A percentile compares a stretch with the other conserved stretches of the same genome.
phyloP scores from a whole-genome alignment of 2,113 vertebrate species.

The Otocyon megalotis region DNA sequence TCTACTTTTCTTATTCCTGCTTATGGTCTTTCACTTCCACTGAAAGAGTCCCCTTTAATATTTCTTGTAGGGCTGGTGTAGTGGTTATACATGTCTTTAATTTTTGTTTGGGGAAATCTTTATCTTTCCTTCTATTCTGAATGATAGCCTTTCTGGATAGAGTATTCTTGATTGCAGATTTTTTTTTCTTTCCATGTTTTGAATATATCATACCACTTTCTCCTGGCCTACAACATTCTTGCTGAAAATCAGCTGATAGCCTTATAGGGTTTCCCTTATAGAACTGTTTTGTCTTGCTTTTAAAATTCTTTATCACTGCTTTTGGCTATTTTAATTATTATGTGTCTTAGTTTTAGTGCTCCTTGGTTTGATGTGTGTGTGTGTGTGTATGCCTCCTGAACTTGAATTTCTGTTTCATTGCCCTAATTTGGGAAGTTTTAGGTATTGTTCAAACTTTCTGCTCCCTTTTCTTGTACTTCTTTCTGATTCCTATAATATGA shows the following conservation, averaged over 20 bases:
- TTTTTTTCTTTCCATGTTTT: not conserved
- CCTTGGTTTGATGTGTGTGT: not conserved
- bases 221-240: not conserved
- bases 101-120: not conserved
- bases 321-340: not conserved
- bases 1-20: not conserved
- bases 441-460: not conserved
- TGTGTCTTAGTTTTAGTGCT: not conserved
- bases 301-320: not conserved
- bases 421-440: not conserved
- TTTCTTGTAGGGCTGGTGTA: not conserved
- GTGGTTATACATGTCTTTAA: not conserved
- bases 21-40: not conserved
- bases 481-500: not conserved
- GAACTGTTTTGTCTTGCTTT: not conserved
- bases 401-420: not conserved
- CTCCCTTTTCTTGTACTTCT: not conserved
- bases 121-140: not conserved
- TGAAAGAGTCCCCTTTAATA: not conserved
- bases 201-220: not conserved
- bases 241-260: not conserved
- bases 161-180: not conserved
- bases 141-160: not conserved
- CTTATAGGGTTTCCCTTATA: not conserved
- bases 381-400: not conserved